Evolutionary conservation across 2,888 invertebrate species (phyloP), one percentile per base, ranked within the genome.

Genomic region (Drosophila tripunctata): DNA sequence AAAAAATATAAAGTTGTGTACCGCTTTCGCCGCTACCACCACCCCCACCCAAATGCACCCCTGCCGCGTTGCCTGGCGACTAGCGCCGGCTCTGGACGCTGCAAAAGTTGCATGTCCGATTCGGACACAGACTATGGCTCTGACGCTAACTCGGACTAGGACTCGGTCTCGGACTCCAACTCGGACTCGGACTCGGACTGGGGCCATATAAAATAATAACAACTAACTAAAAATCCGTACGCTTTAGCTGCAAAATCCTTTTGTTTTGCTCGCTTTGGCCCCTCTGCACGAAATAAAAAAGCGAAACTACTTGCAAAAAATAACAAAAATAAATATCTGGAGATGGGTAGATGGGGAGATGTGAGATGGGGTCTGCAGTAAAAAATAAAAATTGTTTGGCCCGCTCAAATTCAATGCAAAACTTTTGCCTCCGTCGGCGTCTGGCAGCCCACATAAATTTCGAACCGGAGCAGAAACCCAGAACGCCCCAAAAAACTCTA

Each of bases 221-320:
- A 82, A 82, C 81, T 82, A 82, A 83, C 88, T 82, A 88, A 81
- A 81, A 82, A 82, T 82, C 81, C 81, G 81, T 83, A 79, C 88
- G 81, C 81, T 82, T 88, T 82, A 84, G 81, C 88, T 87, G 83
- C 65, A 87, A 78, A 88, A 87, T 88, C 86, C 88, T 87, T 82
- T 83, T 88, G 83, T 83, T 83, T 85, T 76, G 60, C 31, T 58
- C 50, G 36, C 14, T 40, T 22, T 22, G 30, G 7, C 15, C 36
- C 48, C 60, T 15, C 27, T 17, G 21, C 67, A 24, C 51, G 31
- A 36, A 14, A 30, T 22, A 51, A 64, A 71, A 76, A 41, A 24
- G 52, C 22, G 36, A 78, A 78, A 78, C 86, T 86, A 79, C 64
- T 80, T 51, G 60, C 43, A 22, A 65, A 35, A 40, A 60, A 30